These are phyloP conservation scores for Rhynchomys soricoides DNA, from an alignment of 2,113 vertebrate genomes.

Conservation along the genomic window DNA sequence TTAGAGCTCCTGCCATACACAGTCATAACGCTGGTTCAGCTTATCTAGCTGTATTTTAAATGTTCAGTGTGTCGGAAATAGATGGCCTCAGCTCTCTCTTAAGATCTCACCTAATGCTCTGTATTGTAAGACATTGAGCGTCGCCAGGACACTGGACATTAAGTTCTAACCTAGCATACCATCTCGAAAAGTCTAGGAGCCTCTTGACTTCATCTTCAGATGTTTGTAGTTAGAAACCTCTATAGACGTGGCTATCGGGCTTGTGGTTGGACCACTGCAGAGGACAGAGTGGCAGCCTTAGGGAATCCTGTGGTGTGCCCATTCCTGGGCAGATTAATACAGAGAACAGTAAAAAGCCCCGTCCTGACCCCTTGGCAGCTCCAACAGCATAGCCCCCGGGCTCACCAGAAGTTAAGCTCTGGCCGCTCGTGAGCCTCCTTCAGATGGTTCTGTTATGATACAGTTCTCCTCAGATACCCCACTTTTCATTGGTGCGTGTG, in stretches of 20 bases:
- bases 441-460: background rate
- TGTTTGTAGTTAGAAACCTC: background rate
- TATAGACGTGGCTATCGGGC: background rate
- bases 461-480: background rate
- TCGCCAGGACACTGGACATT: slow-evolving; percentile 26
- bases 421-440: background rate
- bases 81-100: background rate
- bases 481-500: background rate
- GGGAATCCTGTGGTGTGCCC: too few species aligned
- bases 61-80: background rate
- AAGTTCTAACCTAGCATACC: background rate
- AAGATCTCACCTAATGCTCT: background rate
- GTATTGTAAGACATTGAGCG: background rate
- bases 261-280: background rate
- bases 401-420: background rate
- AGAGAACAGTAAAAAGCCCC: background rate
- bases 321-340: background rate
- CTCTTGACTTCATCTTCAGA: background rate
- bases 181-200: slow-evolving; percentile 1
- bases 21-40: slow-evolving; percentile 2
- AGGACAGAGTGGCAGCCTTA: background rate
- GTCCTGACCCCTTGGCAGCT: background rate
- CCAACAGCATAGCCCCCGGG: background rate
- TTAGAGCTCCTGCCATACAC: background rate
- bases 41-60: background rate